Evolutionary conservation across 2,888 invertebrate species (phyloP), one percentile per base, ranked within the genome.

Genomic region (Arrhopalites spinosus): DNA sequence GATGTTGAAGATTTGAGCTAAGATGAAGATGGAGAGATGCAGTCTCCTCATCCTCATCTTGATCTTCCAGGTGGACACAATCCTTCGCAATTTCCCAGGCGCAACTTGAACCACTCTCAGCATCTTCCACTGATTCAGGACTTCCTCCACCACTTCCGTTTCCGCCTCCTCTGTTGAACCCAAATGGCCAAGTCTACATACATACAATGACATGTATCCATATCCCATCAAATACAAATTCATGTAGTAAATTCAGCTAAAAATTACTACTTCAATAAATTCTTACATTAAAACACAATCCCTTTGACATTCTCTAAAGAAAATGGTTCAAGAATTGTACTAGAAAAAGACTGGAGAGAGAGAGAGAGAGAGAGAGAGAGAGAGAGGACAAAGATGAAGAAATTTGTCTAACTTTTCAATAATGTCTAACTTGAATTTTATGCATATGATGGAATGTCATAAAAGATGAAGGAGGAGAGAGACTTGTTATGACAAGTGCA

Each of bases 121-220:
- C 80, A 47, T 72, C 78, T 59, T 81, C 81, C 80, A 78, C 68
- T 79, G 78, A 64, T 79, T 78, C 47, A n/a, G n/a, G n/a, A n/a
- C 81, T 79, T 66, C 79, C 80, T 71, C 78, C 77, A 66, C 78
- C 75, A 77, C 79, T 80, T 81, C 81, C 80, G 80, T 75, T 78
- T 73, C 79, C 79, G 66, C 76, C 77, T 75, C 72, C 76, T 23
- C 82, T 80, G 71, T 81, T 81, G 71, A 82, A 82, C 13, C 81
- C 82, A 66, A 81, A 82, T 59, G 82, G 82, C 82, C 82, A 82
- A 29, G 80, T 82, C 82, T 82, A 76, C 13, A 75, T 1, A 63
- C 53, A 53, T 17, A 17, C 53, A 53, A 53, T 20, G n/a, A 36
- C 36, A 36, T 36, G 11, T 20, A 17, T 36, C 11, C 36, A 36